A percentile compares a stretch with the other conserved stretches of the same genome.
Evolutionary conservation across 2,113 vertebrate species (phyloP).

Genomic region (Lamprologus sp.): DNA sequence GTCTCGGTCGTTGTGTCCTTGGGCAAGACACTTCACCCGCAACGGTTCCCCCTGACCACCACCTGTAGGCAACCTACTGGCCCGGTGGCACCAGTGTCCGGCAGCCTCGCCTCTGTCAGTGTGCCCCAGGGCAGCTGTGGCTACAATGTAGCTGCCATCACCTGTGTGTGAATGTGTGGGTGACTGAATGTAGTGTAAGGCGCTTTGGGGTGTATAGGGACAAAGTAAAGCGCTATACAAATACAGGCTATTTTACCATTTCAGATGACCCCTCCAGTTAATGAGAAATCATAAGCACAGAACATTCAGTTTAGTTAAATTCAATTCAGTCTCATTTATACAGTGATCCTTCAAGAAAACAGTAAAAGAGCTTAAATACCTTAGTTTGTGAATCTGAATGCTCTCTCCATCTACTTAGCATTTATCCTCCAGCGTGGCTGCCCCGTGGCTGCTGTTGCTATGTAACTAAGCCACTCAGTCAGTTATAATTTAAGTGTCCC

Average conservation of each 20-base stretch:
- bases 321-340: neutral
- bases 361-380: neutral
- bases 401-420: neutral
- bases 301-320: neutral
- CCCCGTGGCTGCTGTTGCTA: neutral
- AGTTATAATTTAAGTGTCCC: neutral
- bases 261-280: accelerated
- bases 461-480: neutral
- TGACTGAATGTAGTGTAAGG: accelerated
- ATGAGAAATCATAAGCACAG: neutral
- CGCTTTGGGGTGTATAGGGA: neutral
- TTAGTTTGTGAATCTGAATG: neutral
- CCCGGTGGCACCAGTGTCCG: accelerated
- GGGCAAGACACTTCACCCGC: neutral
- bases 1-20: neutral
- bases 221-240: neutral
- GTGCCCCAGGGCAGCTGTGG: neutral
- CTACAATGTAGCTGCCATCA: neutral
- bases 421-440: neutral
- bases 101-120: neutral
- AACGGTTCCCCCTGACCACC: accelerated
- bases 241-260: neutral
- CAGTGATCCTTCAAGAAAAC: accelerated
- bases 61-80: neutral
- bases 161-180: accelerated